Evolutionary conservation across 2,888 invertebrate species (phyloP), one percentile per base, ranked within the genome.

Genomic region (Philonicus albiceps): DNA sequence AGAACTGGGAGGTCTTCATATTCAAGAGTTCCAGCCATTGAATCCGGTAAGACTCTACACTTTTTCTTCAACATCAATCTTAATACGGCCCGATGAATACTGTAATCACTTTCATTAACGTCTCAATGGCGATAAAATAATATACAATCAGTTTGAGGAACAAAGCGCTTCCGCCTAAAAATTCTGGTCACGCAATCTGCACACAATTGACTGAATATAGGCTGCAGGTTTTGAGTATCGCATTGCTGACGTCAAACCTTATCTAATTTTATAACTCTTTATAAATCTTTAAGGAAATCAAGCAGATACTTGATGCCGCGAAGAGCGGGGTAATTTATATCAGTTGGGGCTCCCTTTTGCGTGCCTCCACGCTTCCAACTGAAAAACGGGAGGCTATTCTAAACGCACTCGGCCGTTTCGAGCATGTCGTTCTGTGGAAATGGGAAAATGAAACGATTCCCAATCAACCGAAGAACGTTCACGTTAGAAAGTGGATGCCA

Each of bases 311-410:
- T 85, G 94, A 95, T 89, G 93, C 93, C 83, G 94, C 95, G 0
- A 91, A 93, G 37, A 92, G 94, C 72, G 95, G 95, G 0, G 95
- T 95, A 3, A 93, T 96, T 81, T 94, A 94, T 90, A 95, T 96
- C 89, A 95, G 95, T 90, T 93, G 96, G 91, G 96, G 96, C 1
- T 96, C 95, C 0, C 94, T 95, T 93, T 93, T 96, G 87, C 94
- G 94, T 86, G 93, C 94, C 11, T 93, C 94, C n/a, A 93, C 93
- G 0, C 93, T 96, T 89, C 94, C 95, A 0, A 90, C 91, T 13
- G 92, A 93, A 2, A 94, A 94, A 89, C 91, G 94, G 76, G 91
- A 93, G 80, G 93, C 92, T 49, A 93, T 96, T 78, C 89, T 95
- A 27, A 93, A 93, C 5, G 95, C 94, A 0, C 93, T 95, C 86